A percentile compares a stretch with the other conserved stretches of the same genome.
Evolutionary conservation across 2,888 invertebrate genomes (phyloP).

Genomic region (Rhyacophila evoluta): DNA sequence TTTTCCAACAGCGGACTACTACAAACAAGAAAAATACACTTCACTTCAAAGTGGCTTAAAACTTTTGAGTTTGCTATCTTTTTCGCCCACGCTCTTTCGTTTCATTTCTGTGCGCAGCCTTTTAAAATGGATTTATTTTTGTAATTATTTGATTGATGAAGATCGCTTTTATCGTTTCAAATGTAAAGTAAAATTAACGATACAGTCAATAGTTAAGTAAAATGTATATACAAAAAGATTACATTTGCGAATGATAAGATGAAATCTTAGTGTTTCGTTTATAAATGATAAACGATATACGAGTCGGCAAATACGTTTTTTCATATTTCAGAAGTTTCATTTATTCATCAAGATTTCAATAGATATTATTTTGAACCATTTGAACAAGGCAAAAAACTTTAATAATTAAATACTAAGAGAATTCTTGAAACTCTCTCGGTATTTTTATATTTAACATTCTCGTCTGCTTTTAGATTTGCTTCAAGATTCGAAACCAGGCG

Average conservation of each 20-base stretch:
- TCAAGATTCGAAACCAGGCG: too few relatives aligned
- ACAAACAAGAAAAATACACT: background rate
- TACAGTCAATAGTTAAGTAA: background rate
- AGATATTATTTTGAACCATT: too few relatives aligned
- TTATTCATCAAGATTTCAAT: too few relatives aligned
- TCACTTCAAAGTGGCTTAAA: background rate
- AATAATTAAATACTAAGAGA: too few relatives aligned
- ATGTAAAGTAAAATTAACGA: conserved; percentile 6
- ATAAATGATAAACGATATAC: too few relatives aligned
- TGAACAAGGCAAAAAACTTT: too few relatives aligned
- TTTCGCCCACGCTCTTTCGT: background rate
- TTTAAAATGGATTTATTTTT: conserved; percentile 6
- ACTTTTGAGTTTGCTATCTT: background rate
- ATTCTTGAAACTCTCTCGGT: too few relatives aligned
- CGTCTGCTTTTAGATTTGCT: too few relatives aligned
- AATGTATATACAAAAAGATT: too few relatives aligned
- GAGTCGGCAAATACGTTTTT: too few relatives aligned
- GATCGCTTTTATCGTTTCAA: background rate
- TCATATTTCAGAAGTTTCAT: too few relatives aligned
- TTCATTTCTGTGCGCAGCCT: background rate
- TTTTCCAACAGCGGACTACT: background rate
- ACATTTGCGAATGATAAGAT: background rate
- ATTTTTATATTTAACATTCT: too few relatives aligned
- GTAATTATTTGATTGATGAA: conserved; percentile 3
- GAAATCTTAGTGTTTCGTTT: background rate